Percentiles rank a stretch among this genome's conserved stretches.
These are phyloP conservation scores for Caranx melampygus DNA, from an alignment of 2,113 vertebrate species.

Conservation along the genomic window DNA sequence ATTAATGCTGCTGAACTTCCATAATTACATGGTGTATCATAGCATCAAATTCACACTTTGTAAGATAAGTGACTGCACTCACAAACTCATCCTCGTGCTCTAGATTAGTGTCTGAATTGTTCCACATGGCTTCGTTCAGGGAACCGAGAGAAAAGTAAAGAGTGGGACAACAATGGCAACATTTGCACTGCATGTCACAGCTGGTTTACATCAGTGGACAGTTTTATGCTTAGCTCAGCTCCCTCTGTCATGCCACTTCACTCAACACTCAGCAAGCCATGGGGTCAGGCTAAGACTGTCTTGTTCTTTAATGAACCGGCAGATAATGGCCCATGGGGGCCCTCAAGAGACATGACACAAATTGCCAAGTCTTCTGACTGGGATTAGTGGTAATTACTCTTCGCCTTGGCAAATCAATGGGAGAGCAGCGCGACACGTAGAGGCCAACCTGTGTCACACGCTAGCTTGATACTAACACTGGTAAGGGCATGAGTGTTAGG, in stretches of 20 bases:
- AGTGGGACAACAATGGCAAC: background rate
- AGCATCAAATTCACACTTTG: conserved; percentile 30
- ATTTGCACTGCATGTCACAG: conserved; percentile 55
- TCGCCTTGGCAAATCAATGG: conserved; percentile 75
- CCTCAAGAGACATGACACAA: conserved; percentile 73
- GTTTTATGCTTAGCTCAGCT: conserved; percentile 54
- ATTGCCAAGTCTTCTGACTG: conserved; percentile 77
- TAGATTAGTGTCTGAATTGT: background rate
- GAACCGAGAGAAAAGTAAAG: conserved; percentile 9
- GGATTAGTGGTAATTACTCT: conserved; percentile 81
- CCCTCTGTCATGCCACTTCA: conserved; percentile 57
- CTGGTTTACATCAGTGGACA: conserved; percentile 50
- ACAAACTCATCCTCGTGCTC: background rate
- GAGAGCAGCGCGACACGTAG: conserved; percentile 54
- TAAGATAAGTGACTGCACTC: background rate
- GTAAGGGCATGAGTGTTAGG: background rate
- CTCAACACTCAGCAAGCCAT: conserved; percentile 29
- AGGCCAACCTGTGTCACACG: conserved; percentile 73
- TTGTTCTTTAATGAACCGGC: conserved; percentile 74
- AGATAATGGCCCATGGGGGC: conserved; percentile 72
- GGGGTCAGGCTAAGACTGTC: conserved; percentile 58
- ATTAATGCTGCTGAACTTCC: conserved; percentile 13
- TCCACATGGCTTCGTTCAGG: background rate
- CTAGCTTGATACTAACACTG: conserved; percentile 54
- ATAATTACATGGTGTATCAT: conserved; percentile 30